Conservation (phyloP, 1,140 invertebrate species). For the Aphis gossypii region DNA sequence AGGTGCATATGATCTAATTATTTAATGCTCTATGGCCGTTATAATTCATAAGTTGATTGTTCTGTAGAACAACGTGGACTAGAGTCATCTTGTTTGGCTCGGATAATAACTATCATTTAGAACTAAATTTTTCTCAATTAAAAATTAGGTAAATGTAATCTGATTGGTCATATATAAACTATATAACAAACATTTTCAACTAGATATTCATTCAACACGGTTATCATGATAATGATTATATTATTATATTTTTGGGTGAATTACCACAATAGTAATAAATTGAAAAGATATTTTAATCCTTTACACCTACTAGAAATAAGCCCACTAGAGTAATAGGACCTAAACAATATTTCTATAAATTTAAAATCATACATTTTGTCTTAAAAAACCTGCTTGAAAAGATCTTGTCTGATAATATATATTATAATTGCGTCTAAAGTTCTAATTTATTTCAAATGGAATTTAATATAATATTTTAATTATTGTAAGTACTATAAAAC, state of each 20-base stretch:
- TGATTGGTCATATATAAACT: not conserved
- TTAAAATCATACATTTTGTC: not conserved
- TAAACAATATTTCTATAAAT: too few species aligned
- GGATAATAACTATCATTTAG: not conserved
- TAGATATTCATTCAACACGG: not conserved
- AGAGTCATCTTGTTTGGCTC: too few species aligned
- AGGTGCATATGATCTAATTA: not conserved
- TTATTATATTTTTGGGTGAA: not conserved
- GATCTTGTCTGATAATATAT: not conserved
- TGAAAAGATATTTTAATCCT: not conserved
- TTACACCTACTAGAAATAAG: not conserved
- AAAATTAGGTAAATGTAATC: not conserved
- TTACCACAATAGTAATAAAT: not conserved
- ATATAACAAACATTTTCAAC: not conserved
- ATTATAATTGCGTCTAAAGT: not conserved
- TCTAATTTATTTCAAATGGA: not conserved
- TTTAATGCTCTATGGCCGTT: not conserved
- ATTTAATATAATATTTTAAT: conserved; percentile 4
- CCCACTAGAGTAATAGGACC: not conserved
- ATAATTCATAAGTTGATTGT: not conserved
- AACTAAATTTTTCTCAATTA: not conserved
- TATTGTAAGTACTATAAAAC: not conserved
- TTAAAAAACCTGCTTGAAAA: not conserved
- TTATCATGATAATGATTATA: not conserved
- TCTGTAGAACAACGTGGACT: not conserved